A percentile compares a stretch with the other conserved stretches of the same genome.
phyloP scores from a whole-genome alignment of 2,888 invertebrate genomes.

The Hirtodrosophila histrioides region DNA sequence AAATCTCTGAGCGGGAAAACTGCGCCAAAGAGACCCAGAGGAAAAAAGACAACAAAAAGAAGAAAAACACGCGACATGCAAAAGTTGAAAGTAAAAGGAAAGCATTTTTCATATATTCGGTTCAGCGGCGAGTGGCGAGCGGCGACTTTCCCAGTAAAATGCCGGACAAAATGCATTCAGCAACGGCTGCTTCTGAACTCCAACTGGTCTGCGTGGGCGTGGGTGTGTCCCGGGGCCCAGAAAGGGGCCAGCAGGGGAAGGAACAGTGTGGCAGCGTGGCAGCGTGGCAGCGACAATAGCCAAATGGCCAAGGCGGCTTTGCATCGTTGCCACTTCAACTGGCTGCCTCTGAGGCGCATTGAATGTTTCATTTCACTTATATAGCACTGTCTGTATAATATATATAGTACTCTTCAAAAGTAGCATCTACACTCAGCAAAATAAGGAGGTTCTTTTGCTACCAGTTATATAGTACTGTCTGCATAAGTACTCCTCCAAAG shows the following conservation, averaged over 20 bases:
- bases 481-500: too few species aligned
- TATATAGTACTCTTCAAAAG: too few species aligned
- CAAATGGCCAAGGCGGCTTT: constrained; percentile 45
- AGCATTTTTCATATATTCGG: constrained; percentile 41
- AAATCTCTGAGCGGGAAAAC: constrained; percentile 44
- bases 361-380: constrained; percentile 38
- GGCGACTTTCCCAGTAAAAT: constrained; percentile 71
- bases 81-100: constrained; percentile 82
- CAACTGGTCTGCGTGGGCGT: constrained; percentile 63
- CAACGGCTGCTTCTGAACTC: constrained; percentile 25
- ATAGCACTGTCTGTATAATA: background rate
- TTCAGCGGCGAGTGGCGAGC: constrained; percentile 23
- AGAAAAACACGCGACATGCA: constrained; percentile 54
- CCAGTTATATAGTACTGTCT: background rate
- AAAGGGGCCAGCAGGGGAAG: background rate
- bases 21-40: constrained; percentile 27
- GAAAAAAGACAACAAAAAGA: constrained; percentile 30
- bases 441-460: too few species aligned
- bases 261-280: background rate
- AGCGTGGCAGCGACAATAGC: constrained; percentile 35
- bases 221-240: constrained; percentile 56
- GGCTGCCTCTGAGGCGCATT: constrained; percentile 30
- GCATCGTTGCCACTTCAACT: constrained; percentile 30
- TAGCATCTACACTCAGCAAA: too few species aligned
- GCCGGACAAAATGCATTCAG: constrained; percentile 51